These are phyloP conservation scores for Chauna torquata DNA, from an alignment of 2,113 vertebrate species.

Conservation along the genomic window DNA sequence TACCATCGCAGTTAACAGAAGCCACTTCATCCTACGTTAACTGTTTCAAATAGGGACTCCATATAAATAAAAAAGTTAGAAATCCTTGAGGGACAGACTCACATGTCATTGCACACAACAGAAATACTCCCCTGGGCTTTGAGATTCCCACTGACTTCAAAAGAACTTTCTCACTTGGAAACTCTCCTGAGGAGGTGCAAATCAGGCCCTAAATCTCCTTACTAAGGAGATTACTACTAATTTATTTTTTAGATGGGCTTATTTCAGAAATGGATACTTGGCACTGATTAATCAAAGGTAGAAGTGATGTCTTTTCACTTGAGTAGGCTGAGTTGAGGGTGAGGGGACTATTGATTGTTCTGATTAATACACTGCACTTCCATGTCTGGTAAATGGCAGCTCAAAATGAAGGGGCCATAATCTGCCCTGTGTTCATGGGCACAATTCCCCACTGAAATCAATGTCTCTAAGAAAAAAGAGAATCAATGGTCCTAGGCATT, in stretches of 20 bases:
- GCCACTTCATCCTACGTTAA: not conserved
- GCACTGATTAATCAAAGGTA: slow-evolving; percentile 6
- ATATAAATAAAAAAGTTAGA: not conserved
- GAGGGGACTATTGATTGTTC: slow-evolving; percentile 18
- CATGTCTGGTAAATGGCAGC: not conserved
- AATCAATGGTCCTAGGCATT: slow-evolving; percentile 22
- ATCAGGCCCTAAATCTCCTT: not conserved
- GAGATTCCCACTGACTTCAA: not conserved
- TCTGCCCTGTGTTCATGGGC: not conserved
- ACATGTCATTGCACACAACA: not conserved
- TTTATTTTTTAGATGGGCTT: not conserved
- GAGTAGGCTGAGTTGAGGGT: not conserved
- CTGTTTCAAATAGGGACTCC: not conserved
- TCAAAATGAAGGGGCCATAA: slow-evolving; percentile 7
- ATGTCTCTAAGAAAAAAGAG: slow-evolving; percentile 10
- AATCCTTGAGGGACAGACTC: not conserved
- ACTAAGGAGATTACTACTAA: too few relatives aligned
- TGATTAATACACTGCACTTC: slow-evolving; percentile 49
- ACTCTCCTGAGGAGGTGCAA: not conserved
- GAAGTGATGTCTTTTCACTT: not conserved
- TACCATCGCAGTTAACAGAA: not conserved
- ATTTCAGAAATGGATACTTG: not conserved
- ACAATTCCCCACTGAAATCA: slow-evolving; percentile 21
- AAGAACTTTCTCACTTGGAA: not conserved
- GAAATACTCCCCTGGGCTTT: not conserved